Base-by-base conservation (phyloP, 2,113 vertebrate genomes). In the Phodopus roborovskii region DNA sequence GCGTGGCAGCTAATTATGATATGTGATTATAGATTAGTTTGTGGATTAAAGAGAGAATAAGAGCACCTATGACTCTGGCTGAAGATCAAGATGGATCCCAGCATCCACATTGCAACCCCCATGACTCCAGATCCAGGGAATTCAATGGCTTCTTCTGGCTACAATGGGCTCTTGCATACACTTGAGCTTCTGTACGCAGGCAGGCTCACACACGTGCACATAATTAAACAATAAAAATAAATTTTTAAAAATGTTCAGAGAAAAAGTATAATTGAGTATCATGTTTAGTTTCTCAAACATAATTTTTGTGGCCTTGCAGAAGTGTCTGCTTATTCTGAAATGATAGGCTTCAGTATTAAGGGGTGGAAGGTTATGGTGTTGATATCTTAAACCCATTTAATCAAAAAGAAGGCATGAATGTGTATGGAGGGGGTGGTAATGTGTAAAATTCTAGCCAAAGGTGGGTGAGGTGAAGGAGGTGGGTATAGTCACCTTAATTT, bases 301-400 rank as follows among this genome's bases (percentile, higher is more conserved):
- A 28, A 66, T 28, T 91, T 19, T 66, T 73, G 45, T 85, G 36
- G 39, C 33, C 73, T 33, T 82, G 19, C 2, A 75, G n/a, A n/a
- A 88, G 36, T 33, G 79, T 12, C 68, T 71, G 28, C n/a, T 64
- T 96, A 30, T 42, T 92, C 66, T 66, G 30, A 74, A 39, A 58
- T 62, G 26, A 74, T 30, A 64, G n/a, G 48, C 33, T n/a, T 3
- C 73, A 81, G 33, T 86, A 15, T 30, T 82, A n/a, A 88, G 22
- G 15, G 2, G 3, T 48, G 22, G 88, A 92, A 48, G 58, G 90
- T 75, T 6, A 60, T 83, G 33, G 60, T 26, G n/a, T 91, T 93
- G 64, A 9, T 56, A 82, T 9, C 81, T 90, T 88, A 85, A 92
- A 84, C 79, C 50, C 36, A 68, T 68, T 85, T 73, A 92, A 84